These are phyloP conservation scores for Vesta saturnalis DNA, from an alignment of 2,888 invertebrate species.

Conservation along the genomic window DNA sequence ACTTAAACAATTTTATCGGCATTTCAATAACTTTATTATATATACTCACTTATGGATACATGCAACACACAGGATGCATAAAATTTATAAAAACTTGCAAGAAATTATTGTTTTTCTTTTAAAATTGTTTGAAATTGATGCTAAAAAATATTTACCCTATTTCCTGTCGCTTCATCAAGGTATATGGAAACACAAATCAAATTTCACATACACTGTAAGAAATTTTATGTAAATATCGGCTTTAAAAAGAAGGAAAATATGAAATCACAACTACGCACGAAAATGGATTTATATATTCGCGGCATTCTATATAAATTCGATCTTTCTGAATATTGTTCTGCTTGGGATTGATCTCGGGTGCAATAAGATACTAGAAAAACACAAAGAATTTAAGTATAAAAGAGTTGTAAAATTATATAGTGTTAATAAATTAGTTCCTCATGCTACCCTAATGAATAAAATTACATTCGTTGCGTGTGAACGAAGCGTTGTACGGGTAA, in stretches of 20 bases:
- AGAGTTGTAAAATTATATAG: too few species aligned
- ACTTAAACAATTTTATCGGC: too few species aligned
- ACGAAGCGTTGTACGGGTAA: background rate
- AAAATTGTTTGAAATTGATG: too few species aligned
- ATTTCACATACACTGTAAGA: constrained; percentile 29
- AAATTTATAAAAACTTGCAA: too few species aligned
- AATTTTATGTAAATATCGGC: constrained; percentile 30
- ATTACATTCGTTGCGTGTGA: background rate
- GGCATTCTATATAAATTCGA: constrained; percentile 1
- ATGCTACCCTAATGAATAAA: background rate
- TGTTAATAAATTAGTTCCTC: too few species aligned
- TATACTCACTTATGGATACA: too few species aligned
- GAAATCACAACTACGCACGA: constrained; percentile 1
- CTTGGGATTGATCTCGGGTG: background rate
- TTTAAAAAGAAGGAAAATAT: constrained; percentile 3
- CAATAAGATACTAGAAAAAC: background rate
- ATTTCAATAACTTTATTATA: too few species aligned
- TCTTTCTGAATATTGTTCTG: background rate
- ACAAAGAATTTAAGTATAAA: too few species aligned
- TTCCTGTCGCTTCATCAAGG: constrained; percentile 32
- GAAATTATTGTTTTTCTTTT: too few species aligned
- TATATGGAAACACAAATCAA: constrained; percentile 27
- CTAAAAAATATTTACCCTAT: constrained; percentile 22
- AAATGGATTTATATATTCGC: background rate
- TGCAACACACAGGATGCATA: too few species aligned